Percentiles rank a stretch among this genome's conserved stretches.
Evolutionary conservation across 2,113 vertebrate species (phyloP).

Genomic region (Todiramphus chloris): DNA sequence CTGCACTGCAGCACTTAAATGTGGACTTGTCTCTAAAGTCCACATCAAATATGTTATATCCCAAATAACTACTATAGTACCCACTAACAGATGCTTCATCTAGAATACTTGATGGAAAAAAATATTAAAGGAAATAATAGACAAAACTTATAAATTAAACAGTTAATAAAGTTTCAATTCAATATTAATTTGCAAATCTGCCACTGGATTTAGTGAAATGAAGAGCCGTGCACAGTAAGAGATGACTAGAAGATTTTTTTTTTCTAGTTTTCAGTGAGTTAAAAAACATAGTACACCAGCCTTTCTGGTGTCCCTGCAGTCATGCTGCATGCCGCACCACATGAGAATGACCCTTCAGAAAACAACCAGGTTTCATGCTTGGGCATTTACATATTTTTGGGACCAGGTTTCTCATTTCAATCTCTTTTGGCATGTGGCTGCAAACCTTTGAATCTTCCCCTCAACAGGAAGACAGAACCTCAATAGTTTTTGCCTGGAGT

Average conservation of each 20-base stretch:
- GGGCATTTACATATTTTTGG: background rate
- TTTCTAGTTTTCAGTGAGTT: background rate
- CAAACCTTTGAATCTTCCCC: background rate
- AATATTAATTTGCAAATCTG: slow-evolving; percentile 19
- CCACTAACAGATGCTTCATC: background rate
- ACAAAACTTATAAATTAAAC: slow-evolving; percentile 18
- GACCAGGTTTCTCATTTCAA: background rate
- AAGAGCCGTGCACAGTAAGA: background rate
- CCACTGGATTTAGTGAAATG: background rate
- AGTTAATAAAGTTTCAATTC: background rate
- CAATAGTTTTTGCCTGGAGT: background rate
- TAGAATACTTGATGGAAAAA: background rate
- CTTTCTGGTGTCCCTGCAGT: background rate
- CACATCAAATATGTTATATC: background rate
- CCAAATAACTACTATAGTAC: background rate
- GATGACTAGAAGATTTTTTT: rapidly evolving
- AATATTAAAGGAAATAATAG: background rate
- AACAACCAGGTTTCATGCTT: background rate
- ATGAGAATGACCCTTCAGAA: background rate
- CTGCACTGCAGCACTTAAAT: background rate
- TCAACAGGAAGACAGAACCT: background rate
- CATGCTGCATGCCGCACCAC: background rate
- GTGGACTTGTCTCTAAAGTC: background rate
- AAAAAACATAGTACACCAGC: background rate
- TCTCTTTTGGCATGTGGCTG: background rate